Conservation (phyloP, 2,113 vertebrate species). For the Paraplagusia blochii region DNA sequence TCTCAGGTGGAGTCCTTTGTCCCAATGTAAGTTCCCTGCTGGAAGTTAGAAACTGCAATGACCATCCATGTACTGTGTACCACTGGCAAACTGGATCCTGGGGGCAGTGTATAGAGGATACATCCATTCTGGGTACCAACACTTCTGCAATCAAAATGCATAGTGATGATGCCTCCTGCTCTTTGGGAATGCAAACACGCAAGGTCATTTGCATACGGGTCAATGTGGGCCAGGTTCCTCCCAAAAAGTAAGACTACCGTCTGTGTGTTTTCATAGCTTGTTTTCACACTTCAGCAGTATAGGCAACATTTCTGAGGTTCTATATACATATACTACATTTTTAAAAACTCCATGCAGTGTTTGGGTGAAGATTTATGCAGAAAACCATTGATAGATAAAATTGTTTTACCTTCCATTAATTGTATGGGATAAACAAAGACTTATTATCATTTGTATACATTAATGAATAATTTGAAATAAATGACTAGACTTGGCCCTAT, state of each 20-base stretch:
- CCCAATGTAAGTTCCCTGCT: constrained; percentile 90
- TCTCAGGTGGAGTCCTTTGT: constrained; percentile 84
- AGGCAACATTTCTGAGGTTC: too few species aligned
- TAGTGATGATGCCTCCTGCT: constrained; percentile 83
- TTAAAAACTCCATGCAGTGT: too few species aligned
- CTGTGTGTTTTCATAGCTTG: too few species aligned
- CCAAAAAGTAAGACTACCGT: constrained; percentile 86
- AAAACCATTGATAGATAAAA: too few species aligned
- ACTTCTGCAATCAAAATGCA: constrained; percentile 66
- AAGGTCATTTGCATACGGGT: constrained; percentile 97
- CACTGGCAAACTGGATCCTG: constrained; percentile 94
- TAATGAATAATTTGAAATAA: too few species aligned
- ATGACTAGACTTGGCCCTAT: too few species aligned
- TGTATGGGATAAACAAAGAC: too few species aligned
- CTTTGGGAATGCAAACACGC: constrained; percentile 94
- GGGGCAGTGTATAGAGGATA: constrained; percentile 95
- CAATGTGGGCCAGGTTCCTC: constrained; percentile 97
- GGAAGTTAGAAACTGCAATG: constrained; percentile 90
- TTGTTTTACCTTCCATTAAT: too few species aligned
- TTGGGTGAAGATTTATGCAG: too few species aligned
- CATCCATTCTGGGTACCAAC: constrained; percentile 85
- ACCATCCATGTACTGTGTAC: constrained; percentile 95
- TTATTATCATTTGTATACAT: too few species aligned
- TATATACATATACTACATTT: too few species aligned
- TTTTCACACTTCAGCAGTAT: too few species aligned